Evolutionary conservation across 2,797 vertebrate species (phyloP), one percentile per base, ranked within the genome.

Genomic region (Pseudopleuronectes americanus): DNA sequence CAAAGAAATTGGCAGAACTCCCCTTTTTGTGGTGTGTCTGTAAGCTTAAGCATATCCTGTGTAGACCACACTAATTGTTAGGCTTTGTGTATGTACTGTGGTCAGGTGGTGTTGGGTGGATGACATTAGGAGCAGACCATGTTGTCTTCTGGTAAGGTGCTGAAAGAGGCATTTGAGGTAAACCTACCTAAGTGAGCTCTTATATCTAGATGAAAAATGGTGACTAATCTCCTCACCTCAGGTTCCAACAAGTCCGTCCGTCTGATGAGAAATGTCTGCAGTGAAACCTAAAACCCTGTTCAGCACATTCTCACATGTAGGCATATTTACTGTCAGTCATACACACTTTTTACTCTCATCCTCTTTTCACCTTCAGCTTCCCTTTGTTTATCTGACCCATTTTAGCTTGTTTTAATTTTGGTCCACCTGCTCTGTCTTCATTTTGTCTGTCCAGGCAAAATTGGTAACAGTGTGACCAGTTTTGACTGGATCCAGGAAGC

Each of bases 211-310:
- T 48, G 14, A 64, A 61, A 52, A 63, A 51, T 23, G 23, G 56
- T 60, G 67, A 77, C 72, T 84, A 76, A 85, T 84, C 79, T 23
- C 53, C 48, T 77, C 64, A 69, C 58, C 70, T 77, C 72, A 48
- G 31, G 70, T 65, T 81, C 23, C 49, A 41, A 31, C 77, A 81
- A 9, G 8, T 65, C 36, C n/a, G 10, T 38, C 57, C 66, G 57
- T 59, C 61, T 87, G 57, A 58, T 60, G 60, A 81, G 76, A 85
- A 64, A 87, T 57, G 49, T 61, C 47, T 70, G 74, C 69, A 16
- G 19, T 62, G 59, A 80, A n/a, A 70, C 51, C 57, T 75, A 72
- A 59, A 55, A 57, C 43, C 57, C 57, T 56, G 31, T 67, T 36
- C 22, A 61, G 58, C 24, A 8, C 57, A 19, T 31, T 17, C 22